Percentiles rank a stretch among this genome's conserved stretches.
Evolutionary conservation across 2,113 vertebrate genomes (phyloP).

Genomic region (Cebus imitator): DNA sequence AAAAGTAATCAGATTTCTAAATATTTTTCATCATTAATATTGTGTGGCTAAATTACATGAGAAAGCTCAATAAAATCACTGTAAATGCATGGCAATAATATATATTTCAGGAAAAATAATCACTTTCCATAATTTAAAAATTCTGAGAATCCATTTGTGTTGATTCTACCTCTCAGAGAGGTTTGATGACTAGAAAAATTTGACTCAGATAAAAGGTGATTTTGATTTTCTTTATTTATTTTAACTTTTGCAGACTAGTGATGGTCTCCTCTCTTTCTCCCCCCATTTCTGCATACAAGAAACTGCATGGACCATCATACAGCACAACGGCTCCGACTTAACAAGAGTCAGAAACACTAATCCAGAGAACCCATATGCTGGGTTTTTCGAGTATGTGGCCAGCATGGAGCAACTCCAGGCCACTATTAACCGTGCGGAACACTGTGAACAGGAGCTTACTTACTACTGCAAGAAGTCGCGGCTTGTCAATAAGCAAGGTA

Average conservation of each 20-base stretch:
- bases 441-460: slow-evolving; percentile 94
- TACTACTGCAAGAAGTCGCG: slow-evolving; percentile 96
- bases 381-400: slow-evolving; percentile 90
- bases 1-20: not conserved
- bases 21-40: not conserved
- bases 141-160: slow-evolving; percentile 37
- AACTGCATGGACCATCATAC: slow-evolving; percentile 91
- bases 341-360: slow-evolving; percentile 87
- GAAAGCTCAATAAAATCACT: not conserved
- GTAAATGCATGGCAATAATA: not conserved
- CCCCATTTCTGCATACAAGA: slow-evolving; percentile 86
- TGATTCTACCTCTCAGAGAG: slow-evolving; percentile 51
- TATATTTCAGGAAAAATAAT: not conserved
- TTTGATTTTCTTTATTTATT: slow-evolving; percentile 73
- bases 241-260: slow-evolving; percentile 71
- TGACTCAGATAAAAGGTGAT: slow-evolving; percentile 55
- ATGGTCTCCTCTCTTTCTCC: slow-evolving; percentile 76
- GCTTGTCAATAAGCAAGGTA: slow-evolving; percentile 90
- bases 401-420: slow-evolving; percentile 90
- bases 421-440: slow-evolving; percentile 90
- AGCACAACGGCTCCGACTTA: slow-evolving; percentile 93
- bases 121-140: not conserved
- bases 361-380: slow-evolving; percentile 83
- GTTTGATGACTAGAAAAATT: slow-evolving; percentile 51
- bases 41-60: slow-evolving; percentile 16